Base-by-base conservation (phyloP, 2,888 invertebrate genomes). In the Arge pagana region DNA sequence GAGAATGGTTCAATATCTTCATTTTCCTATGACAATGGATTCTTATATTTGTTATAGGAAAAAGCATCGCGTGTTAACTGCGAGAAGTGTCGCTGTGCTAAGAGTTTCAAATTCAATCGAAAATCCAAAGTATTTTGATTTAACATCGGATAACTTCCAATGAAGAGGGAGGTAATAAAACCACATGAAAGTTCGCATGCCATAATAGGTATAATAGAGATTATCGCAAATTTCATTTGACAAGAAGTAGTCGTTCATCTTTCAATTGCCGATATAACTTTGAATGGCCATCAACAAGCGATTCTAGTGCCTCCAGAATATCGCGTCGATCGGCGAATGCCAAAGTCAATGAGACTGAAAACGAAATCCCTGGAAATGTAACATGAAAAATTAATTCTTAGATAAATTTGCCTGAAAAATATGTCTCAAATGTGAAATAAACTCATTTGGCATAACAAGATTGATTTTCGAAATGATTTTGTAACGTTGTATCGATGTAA, bases 81-180 rank as follows among this genome's bases (percentile, higher is more conserved):
- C 43, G 43, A 3, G 43, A 31, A 15, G n/a, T 43, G 19, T 31
- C 43, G n/a, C 21, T 31, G 30, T 16, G 31, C 8, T 31, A 43
- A 7, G 43, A 30, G 11, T 21, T 31, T n/a, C 23, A 21, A 15
- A 43, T 21, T 21, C 31, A 31, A 31, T 21, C 43, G 13, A 30
- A 43, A 31, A 31, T 43, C 18, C 43, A 43, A 15, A 43, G 21
- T 11, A 19, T 31, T 11, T 15, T 43, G 8, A 23, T 21, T 2
- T 30, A 43, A 10, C 21, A 43, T 8, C 19, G 43, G 10, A 43
- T 31, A 31, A 43, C 30, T 31, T 43, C 19, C 10, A 21, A 19
- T 13, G 16, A 31, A 15, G 13, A 21, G 16, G 19, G 15, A 21
- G 21, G 13, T 4, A 13, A 19, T 13, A n/a, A 31, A 28, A 31